Evolutionary conservation across 2,113 vertebrate genomes (phyloP), one percentile per base, ranked within the genome.

Genomic region (Balaeniceps rex): DNA sequence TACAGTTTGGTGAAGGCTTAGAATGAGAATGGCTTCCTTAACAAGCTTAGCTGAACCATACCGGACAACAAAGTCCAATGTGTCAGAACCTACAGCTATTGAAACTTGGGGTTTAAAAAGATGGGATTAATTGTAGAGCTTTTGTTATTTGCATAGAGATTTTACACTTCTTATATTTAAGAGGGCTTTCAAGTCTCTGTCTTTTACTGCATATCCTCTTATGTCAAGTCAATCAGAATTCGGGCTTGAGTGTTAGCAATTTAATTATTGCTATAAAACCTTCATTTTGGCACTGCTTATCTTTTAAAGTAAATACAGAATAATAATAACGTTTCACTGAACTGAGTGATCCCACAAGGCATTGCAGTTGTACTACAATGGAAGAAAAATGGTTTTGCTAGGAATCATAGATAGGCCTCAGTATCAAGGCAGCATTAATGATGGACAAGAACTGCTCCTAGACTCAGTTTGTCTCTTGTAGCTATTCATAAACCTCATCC

Each of bases 111-210:
- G 10, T 94, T 90, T 92, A 78, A 96, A 90, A 90, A 79, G n/a
- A 79, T 64, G 21, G 57, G 75, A 96, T 97, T 97, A 95, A 84
- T 92, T 95, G 44, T 68, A 94, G 94, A 87, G 72, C 88, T 83
- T 68, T 85, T 97, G 66, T 93, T 95, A 91, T 79, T 93, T 94
- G 64, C 72, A 70, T 42, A 94, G 70, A 92, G 81, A 79, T 96
- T 96, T 95, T 88, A 64, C 24, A 49, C 51, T 89, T 70, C 38
- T 77, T 93, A n/a, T 61, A 87, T 94, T 95, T 95, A 75, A 58
- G 51, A 76, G 26, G 44, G 23, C 19, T 95, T 84, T 86, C 88
- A 94, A 96, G 44, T 83, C 33, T 90, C 80, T 93, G n/a, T 26
- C 63, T 93, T 97, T 96, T 84, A 51, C 58, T 80, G 28, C 42